A percentile compares a stretch with the other conserved stretches of the same genome.
Conservation (phyloP, 2,888 invertebrate species). For the Drosophila anomelani region DNA sequence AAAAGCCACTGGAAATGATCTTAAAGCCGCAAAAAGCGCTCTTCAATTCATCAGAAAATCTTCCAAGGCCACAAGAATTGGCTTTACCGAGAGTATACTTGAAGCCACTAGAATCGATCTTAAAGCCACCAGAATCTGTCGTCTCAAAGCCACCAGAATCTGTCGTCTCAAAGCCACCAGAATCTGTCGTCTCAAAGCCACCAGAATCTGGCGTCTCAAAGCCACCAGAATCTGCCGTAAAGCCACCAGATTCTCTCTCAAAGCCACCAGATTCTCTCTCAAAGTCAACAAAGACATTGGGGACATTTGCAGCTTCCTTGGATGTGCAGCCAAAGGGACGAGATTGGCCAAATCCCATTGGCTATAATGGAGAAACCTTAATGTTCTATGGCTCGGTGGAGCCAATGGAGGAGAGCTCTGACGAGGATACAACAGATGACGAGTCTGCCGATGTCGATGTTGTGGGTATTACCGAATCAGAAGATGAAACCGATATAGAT, state of each 20-base stretch:
- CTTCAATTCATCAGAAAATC: not conserved
- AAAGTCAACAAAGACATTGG: not conserved
- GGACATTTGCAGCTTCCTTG: too few species aligned
- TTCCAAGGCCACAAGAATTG: not conserved
- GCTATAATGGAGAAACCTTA: not conserved
- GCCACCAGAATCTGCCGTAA: not conserved
- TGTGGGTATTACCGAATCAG: not conserved
- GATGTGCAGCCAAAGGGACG: accelerated
- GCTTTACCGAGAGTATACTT: too few species aligned
- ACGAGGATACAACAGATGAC: too few species aligned
- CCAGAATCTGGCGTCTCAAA: not conserved
- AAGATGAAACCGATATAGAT: not conserved
- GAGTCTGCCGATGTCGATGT: not conserved
- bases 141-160: not conserved
- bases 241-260: not conserved
- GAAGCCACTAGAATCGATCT: not conserved
- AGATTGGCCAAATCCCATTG: not conserved
- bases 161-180: not conserved
- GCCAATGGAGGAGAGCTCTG: not conserved
- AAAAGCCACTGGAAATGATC: not conserved
- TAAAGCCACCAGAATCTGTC: not conserved
- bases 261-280: too few species aligned
- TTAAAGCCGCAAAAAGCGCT: not conserved
- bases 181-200: not conserved
- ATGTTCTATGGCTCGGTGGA: not conserved